These are phyloP conservation scores for Eolophus roseicapilla DNA, from an alignment of 2,113 vertebrate species.

Conservation along the genomic window DNA sequence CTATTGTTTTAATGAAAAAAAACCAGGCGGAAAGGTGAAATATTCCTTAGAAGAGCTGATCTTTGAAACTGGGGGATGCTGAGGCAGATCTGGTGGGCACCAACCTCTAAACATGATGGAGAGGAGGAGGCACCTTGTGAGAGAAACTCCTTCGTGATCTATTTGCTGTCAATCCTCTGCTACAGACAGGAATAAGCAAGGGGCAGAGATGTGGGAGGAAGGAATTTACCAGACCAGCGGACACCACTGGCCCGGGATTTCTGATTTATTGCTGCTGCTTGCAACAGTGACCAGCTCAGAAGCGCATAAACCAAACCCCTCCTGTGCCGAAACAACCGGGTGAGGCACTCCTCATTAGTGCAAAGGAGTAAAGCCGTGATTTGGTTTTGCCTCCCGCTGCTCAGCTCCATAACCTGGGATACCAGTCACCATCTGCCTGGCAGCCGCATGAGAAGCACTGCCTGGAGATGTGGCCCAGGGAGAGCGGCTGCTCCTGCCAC, in stretches of 20 bases:
- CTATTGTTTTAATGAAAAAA: background rate
- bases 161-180: background rate
- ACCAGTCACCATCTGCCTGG: background rate
- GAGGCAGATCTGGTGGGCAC: background rate
- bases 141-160: background rate
- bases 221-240: background rate
- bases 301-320: background rate
- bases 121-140: fast-evolving
- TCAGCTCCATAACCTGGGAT: background rate
- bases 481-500: background rate
- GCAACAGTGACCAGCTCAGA: background rate
- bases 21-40: background rate
- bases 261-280: background rate
- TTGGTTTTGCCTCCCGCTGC: background rate
- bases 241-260: background rate
- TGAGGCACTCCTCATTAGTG: background rate
- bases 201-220: background rate
- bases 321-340: background rate
- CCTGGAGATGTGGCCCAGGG: background rate
- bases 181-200: background rate
- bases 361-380: background rate
- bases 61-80: background rate
- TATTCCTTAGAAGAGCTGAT: background rate
- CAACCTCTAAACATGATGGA: background rate
- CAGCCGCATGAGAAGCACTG: background rate